Evolutionary conservation across 2,113 vertebrate species (phyloP).

Genomic region (Dascyllus trimaculatus): DNA sequence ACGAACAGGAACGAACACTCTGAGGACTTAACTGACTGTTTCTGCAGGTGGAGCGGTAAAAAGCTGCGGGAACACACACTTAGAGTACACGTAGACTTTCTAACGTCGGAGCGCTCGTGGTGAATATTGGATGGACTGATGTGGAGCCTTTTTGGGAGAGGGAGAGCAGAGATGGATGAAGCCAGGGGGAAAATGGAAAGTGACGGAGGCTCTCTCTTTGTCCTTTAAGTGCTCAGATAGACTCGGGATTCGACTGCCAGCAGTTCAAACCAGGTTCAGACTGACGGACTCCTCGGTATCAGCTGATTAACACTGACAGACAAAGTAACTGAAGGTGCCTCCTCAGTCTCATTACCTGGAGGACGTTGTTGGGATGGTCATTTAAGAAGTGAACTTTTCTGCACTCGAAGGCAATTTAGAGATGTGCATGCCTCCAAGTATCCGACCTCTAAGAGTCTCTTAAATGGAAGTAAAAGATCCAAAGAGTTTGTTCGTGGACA

Average conservation of each 20-base stretch:
- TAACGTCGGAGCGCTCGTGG: not conserved
- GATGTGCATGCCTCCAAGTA: no score
- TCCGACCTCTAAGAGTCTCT: no score
- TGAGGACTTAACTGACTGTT: no score
- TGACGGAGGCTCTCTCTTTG: constrained; percentile 38
- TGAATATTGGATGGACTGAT: constrained; percentile 35
- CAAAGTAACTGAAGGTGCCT: not conserved
- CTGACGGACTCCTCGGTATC: not conserved
- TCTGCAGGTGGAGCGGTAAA: accelerated
- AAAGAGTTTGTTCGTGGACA: no score
- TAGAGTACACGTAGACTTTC: not conserved
- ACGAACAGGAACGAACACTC: not conserved
- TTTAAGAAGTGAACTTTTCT: not conserved
- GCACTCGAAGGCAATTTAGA: no score
- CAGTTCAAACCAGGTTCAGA: constrained; percentile 9
- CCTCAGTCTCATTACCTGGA: not conserved
- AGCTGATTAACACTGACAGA: constrained; percentile 13
- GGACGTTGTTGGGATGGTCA: not conserved
- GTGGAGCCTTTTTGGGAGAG: constrained; percentile 5
- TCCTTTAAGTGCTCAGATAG: constrained; percentile 29
- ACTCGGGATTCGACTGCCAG: not conserved
- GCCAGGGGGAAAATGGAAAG: constrained; percentile 58
- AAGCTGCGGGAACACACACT: constrained; percentile 29
- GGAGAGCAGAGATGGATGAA: constrained; percentile 19
- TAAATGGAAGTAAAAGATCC: no score